Conservation (phyloP, 2,888 invertebrate genomes). For the Himalopsyche anomala region DNA sequence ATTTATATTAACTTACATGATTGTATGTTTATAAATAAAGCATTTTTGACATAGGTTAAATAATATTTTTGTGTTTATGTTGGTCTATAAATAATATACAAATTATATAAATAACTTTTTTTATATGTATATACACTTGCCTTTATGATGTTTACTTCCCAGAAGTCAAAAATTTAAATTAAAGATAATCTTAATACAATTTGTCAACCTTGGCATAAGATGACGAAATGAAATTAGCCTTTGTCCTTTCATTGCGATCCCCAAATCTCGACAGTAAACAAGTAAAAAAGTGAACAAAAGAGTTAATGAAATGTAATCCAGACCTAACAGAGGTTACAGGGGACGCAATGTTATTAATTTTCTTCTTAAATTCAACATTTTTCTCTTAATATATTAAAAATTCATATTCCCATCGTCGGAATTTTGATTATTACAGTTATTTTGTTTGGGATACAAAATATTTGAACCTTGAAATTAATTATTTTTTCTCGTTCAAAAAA, state of each 20-base stretch:
- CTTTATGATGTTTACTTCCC: neutral
- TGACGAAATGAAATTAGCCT: conserved; percentile 10
- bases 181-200: neutral
- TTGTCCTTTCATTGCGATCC: conserved; percentile 12
- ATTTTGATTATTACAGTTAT: neutral
- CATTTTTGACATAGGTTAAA: too few species aligned
- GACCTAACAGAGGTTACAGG: neutral
- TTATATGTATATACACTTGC: too few species aligned
- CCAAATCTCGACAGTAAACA: conserved; percentile 16
- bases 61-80: too few species aligned
- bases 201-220: neutral
- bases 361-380: neutral
- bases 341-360: neutral
- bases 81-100: too few species aligned
- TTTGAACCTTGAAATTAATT: too few species aligned
- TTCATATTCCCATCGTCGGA: neutral
- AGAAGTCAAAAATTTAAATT: conserved; percentile 11
- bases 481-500: too few species aligned
- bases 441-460: neutral
- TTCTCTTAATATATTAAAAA: neutral
- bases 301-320: conserved; percentile 27
- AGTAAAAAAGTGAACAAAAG: conserved; percentile 18
- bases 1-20: too few species aligned
- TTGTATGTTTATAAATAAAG: too few species aligned
- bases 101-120: too few species aligned